Conservation (phyloP, 2,888 invertebrate genomes). For the Thysanoteuthis rhombus region DNA sequence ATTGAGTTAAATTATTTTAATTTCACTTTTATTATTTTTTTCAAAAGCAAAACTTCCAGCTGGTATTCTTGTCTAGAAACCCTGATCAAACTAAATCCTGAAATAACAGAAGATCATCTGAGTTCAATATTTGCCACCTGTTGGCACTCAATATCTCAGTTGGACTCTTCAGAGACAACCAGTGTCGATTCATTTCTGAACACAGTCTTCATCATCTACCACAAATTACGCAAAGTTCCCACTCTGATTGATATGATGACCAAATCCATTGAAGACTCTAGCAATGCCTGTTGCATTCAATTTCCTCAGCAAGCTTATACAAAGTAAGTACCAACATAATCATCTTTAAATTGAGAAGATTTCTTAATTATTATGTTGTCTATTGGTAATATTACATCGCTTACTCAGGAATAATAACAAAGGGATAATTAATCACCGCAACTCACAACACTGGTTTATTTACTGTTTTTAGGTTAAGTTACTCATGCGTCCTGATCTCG, state of each 20-base stretch:
- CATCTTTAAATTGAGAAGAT: neutral
- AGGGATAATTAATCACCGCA: no score
- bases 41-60: neutral
- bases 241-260: neutral
- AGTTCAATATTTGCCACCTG: neutral
- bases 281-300: neutral
- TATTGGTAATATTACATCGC: no score
- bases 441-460: no score
- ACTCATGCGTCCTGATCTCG: no score
- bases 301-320: neutral
- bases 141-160: neutral
- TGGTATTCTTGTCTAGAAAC: slow-evolving; percentile 18
- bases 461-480: no score
- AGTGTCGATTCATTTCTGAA: neutral
- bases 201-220: neutral
- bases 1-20: neutral
- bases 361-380: no score
- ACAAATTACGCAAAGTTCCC: slow-evolving; percentile 13
- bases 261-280: neutral
- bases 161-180: neutral
- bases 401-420: no score
- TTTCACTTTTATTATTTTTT: neutral
- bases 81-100: neutral
- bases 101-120: neutral
- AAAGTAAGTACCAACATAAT: neutral